Evolutionary conservation across 2,888 invertebrate species (phyloP).

Genomic region (Lycocerus yunnanus): DNA sequence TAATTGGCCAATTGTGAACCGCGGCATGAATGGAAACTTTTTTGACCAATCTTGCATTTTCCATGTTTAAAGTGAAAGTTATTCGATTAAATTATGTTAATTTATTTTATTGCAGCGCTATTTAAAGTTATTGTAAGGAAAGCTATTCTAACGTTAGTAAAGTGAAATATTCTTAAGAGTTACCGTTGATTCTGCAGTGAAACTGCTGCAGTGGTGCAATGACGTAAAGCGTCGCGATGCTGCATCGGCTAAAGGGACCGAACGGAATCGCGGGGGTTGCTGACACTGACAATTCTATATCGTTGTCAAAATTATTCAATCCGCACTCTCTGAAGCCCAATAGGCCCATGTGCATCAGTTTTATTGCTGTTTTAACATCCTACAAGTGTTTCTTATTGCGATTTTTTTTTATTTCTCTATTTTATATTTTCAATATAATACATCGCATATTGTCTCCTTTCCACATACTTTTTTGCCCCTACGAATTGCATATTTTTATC

Average conservation of each 20-base stretch:
- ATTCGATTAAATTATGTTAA: neutral
- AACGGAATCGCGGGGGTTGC: constrained; percentile 23
- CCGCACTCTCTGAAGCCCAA: constrained; percentile 31
- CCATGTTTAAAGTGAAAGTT: neutral
- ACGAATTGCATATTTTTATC: neutral
- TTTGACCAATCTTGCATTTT: neutral
- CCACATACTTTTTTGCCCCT: neutral
- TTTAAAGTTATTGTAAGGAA: neutral
- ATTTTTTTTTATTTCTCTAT: constrained; percentile 8
- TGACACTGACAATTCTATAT: constrained; percentile 31
- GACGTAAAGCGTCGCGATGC: constrained; percentile 23
- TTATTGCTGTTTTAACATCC: constrained; percentile 45
- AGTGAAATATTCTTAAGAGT: constrained; percentile 20
- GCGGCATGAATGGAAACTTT: neutral
- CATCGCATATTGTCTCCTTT: neutral
- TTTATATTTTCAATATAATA: neutral
- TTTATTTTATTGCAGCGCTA: neutral
- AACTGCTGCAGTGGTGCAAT: constrained; percentile 26
- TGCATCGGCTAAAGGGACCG: constrained; percentile 10
- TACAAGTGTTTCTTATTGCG: constrained; percentile 47
- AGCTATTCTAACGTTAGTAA: neutral
- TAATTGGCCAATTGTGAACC: neutral
- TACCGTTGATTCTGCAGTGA: constrained; percentile 20
- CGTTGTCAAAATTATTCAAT: constrained; percentile 36
- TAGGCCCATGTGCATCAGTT: constrained; percentile 43